Evolutionary conservation across 2,888 invertebrate genomes (phyloP).

Genomic region (Rhagonycha fulva): DNA sequence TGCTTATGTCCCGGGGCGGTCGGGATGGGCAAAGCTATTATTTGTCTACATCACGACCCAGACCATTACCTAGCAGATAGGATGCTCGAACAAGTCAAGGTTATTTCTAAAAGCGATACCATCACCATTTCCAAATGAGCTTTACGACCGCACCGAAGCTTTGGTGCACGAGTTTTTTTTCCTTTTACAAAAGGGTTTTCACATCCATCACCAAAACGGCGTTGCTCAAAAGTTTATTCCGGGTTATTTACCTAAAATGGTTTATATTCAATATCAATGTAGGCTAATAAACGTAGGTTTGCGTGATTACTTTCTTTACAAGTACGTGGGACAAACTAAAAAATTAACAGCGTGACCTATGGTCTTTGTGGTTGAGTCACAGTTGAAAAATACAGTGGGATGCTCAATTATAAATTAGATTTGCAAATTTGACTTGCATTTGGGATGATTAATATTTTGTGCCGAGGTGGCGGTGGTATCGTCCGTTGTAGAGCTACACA

Average conservation of each 20-base stretch:
- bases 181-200: neutral
- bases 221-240: neutral
- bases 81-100: slow-evolving; percentile 35
- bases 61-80: slow-evolving; percentile 35
- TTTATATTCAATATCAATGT: slow-evolving; percentile 7
- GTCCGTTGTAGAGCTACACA: neutral
- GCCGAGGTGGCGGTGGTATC: neutral
- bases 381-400: slow-evolving; percentile 10
- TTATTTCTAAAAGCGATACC: slow-evolving; percentile 27
- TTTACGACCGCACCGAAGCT: neutral
- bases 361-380: slow-evolving; percentile 13
- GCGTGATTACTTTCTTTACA: slow-evolving; percentile 4
- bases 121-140: slow-evolving; percentile 1
- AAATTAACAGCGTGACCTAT: slow-evolving; percentile 17
- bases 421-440: neutral
- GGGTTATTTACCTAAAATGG: slow-evolving; percentile 7
- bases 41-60: slow-evolving; percentile 36
- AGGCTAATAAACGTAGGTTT: slow-evolving; percentile 12
- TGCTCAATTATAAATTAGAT: slow-evolving; percentile 4
- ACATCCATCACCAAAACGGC: neutral
- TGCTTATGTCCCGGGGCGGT: slow-evolving; percentile 33
- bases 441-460: neutral
- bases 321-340: slow-evolving; percentile 11
- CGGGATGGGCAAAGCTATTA: slow-evolving; percentile 35
- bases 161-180: neutral